Percentiles rank a stretch among this genome's conserved stretches.
These are phyloP conservation scores for Panurus biarmicus DNA, from an alignment of 2,113 vertebrate genomes.

Conservation along the genomic window DNA sequence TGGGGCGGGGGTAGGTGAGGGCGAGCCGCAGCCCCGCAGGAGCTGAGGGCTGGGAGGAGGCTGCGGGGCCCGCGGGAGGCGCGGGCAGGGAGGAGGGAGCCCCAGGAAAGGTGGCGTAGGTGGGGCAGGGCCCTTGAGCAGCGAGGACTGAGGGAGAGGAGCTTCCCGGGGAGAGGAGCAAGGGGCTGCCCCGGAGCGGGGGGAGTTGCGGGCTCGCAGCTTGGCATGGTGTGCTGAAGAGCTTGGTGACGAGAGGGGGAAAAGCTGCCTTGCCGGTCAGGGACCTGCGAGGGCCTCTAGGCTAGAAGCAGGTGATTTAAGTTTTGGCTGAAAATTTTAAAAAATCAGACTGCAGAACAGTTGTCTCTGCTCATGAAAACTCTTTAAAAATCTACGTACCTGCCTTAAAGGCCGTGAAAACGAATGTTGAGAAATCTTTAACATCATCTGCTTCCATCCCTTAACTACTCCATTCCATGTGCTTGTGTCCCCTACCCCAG, in stretches of 20 bases:
- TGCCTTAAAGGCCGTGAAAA: background rate
- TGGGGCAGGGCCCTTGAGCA: background rate
- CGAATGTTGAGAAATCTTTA: background rate
- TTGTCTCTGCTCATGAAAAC: background rate
- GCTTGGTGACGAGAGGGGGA: background rate
- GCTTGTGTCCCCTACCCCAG: background rate
- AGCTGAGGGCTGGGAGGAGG: constrained; percentile 23
- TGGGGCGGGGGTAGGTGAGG: constrained; percentile 34
- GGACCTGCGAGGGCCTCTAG: background rate
- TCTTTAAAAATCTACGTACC: background rate
- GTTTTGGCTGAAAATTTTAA: background rate
- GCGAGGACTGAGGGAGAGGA: background rate
- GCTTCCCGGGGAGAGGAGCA: background rate
- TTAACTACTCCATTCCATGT: background rate
- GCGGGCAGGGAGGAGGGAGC: background rate
- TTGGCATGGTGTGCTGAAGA: constrained; percentile 50
- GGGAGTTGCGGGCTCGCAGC: background rate
- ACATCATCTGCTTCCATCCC: constrained; percentile 9
- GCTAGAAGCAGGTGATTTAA: constrained; percentile 31
- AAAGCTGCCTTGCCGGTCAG: background rate
- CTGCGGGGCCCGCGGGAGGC: background rate
- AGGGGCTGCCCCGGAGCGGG: constrained; percentile 10
- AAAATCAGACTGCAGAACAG: background rate
- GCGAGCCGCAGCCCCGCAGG: constrained; percentile 49
- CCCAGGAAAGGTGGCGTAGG: background rate